Evolutionary conservation across 2,888 invertebrate genomes (phyloP).

Genomic region (Xestia rhomboidea): DNA sequence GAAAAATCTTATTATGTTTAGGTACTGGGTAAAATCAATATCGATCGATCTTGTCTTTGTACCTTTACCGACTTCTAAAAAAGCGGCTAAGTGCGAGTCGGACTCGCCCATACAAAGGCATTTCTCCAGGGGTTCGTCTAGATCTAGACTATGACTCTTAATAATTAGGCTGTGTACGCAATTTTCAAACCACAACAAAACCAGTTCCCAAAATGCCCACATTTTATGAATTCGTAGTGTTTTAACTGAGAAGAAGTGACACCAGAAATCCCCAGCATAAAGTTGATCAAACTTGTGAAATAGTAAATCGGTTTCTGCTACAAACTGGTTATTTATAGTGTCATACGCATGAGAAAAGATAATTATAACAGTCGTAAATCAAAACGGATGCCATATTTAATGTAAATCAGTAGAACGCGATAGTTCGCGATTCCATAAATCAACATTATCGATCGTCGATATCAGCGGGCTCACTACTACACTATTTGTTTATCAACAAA

Average conservation of each 20-base stretch:
- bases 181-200: background rate
- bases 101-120: no score
- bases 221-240: background rate
- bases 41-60: no score
- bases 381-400: constrained; percentile 1
- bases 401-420: background rate
- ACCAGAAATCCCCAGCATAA: background rate
- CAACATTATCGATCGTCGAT: constrained; percentile 10
- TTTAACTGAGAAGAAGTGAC: background rate
- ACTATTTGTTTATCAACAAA: constrained; percentile 37
- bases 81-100: no score
- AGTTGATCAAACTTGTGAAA: background rate
- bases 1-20: no score
- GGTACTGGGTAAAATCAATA: no score
- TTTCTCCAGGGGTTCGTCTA: no score
- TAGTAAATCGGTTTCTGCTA: background rate
- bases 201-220: background rate
- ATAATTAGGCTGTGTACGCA: background rate
- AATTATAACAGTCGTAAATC: constrained; percentile 16
- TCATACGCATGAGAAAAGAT: background rate
- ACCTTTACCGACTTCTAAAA: no score
- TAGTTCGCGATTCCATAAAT: constrained; percentile 10
- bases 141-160: no score
- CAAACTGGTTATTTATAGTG: constrained; percentile 3
- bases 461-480: background rate